These are phyloP conservation scores for Rhamnusium bicolor DNA, from an alignment of 2,888 invertebrate genomes.

Conservation along the genomic window DNA sequence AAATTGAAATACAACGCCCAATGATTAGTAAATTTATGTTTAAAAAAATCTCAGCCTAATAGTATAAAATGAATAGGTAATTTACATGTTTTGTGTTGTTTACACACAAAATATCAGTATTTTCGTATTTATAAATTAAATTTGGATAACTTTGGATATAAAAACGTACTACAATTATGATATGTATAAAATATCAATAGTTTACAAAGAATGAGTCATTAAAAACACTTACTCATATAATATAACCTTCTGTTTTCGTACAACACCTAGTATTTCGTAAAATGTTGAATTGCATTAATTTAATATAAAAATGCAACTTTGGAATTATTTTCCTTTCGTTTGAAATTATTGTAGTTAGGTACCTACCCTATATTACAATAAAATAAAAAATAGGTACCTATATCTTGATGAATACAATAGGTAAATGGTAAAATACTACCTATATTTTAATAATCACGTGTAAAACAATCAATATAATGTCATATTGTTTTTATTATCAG, in stretches of 20 bases:
- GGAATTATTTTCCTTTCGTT: not conserved
- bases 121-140: not conserved
- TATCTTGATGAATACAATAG: no score
- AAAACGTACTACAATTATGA: slow-evolving; percentile 10
- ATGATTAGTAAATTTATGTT: slow-evolving; percentile 31
- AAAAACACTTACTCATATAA: slow-evolving; percentile 28
- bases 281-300: slow-evolving; percentile 15
- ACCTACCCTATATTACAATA: not conserved
- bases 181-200: slow-evolving; percentile 35
- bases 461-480: slow-evolving; percentile 18
- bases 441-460: slow-evolving; percentile 7
- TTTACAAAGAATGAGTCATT: slow-evolving; percentile 34
- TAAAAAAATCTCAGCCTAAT: not conserved
- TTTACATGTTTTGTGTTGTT: not conserved
- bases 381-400: not conserved
- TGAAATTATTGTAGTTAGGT: not conserved
- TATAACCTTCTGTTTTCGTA: slow-evolving; percentile 24
- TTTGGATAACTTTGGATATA: not conserved
- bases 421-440: not conserved
- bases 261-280: not conserved
- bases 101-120: not conserved
- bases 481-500: slow-evolving; percentile 17
- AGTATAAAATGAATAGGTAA: no score
- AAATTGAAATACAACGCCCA: slow-evolving; percentile 54
- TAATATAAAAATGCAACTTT: slow-evolving; percentile 2